A percentile compares a stretch with the other conserved stretches of the same genome.
phyloP scores from a whole-genome alignment of 1,140 invertebrate species.

The Ladona fulva region DNA sequence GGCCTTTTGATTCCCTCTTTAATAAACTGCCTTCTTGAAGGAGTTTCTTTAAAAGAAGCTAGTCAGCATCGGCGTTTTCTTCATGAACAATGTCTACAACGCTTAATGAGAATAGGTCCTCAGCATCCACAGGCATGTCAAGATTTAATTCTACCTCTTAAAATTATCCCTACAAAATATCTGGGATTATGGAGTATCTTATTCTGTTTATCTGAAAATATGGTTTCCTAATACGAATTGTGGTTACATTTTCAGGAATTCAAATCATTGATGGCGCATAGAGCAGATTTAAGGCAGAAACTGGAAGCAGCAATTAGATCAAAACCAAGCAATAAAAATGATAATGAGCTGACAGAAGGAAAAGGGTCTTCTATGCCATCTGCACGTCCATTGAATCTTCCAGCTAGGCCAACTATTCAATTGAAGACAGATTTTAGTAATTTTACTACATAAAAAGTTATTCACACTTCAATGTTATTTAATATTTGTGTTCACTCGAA shows the following conservation, averaged over 20 bases:
- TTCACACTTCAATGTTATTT: too few relatives aligned
- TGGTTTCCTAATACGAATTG: background rate
- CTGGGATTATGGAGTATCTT: background rate
- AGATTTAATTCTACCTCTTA: too few relatives aligned
- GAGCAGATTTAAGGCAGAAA: background rate
- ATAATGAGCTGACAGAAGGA: background rate
- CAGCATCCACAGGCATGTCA: conserved; percentile 66
- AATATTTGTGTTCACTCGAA: too few relatives aligned
- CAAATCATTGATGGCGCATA: background rate
- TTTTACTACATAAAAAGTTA: background rate
- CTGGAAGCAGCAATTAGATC: background rate
- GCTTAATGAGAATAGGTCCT: conserved; percentile 83
- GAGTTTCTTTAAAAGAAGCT: background rate
- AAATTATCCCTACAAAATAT: too few relatives aligned
- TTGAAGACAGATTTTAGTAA: background rate
- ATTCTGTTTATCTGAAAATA: background rate
- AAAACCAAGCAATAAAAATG: background rate
- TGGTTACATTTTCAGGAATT: background rate
- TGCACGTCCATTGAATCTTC: background rate
- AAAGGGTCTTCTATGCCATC: background rate
- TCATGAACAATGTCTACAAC: conserved; percentile 78
- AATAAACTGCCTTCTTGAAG: background rate
- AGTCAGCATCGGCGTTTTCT: conserved; percentile 48
- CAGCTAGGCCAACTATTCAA: background rate
- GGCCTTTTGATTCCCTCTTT: conserved; percentile 15